phyloP scores from a whole-genome alignment of 2,113 vertebrate species.

The Athene cunicularia region DNA sequence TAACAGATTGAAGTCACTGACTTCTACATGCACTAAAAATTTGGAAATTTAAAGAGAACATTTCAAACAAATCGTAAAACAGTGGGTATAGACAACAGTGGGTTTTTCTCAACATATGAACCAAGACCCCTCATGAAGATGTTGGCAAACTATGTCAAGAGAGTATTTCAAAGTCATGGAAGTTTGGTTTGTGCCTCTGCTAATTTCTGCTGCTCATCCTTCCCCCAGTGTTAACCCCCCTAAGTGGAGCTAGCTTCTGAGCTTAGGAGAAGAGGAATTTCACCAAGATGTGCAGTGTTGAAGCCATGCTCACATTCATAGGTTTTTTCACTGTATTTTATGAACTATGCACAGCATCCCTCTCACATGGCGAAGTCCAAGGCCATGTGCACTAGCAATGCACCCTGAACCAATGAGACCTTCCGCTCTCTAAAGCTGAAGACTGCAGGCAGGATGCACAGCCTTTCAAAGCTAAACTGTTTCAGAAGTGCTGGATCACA shows the following conservation, averaged over 20 bases:
- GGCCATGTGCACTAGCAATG: not conserved
- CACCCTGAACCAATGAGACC: not conserved
- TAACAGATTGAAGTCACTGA: not conserved
- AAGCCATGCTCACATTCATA: not conserved
- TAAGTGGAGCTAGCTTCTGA: not conserved
- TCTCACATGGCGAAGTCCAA: not conserved
- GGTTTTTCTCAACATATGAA: not conserved
- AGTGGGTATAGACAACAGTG: not conserved
- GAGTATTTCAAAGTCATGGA: not conserved
- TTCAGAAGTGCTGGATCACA: not conserved
- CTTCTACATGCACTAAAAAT: not conserved
- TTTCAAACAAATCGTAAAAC: not conserved
- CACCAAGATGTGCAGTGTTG: not conserved
- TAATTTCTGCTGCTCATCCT: not conserved
- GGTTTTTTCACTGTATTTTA: not conserved
- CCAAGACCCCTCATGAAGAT: not conserved
- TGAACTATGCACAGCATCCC: not conserved
- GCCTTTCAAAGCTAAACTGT: not conserved
- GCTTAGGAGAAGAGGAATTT: not conserved
- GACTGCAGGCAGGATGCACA: not conserved
- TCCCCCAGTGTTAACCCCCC: not conserved
- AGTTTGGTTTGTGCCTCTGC: not conserved
- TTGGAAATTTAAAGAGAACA: not conserved
- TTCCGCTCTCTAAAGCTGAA: not conserved
- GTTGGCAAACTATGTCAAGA: not conserved